Conservation (phyloP, 1,140 invertebrate species). For the Popillia japonica region DNA sequence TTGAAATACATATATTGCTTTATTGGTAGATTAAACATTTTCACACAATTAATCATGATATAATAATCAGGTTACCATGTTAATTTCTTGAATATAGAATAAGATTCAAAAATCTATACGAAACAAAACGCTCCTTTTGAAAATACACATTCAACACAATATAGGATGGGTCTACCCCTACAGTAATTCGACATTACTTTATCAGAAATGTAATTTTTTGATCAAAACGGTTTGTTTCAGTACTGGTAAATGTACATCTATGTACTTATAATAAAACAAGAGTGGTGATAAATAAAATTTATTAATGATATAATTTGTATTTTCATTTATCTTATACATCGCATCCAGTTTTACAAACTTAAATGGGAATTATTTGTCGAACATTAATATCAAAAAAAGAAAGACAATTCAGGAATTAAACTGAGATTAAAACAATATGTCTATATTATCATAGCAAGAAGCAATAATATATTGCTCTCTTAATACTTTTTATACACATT, state of each 20-base stretch:
- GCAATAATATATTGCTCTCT: constrained; percentile 35
- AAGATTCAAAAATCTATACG: too few relatives aligned
- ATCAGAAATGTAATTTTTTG: background rate
- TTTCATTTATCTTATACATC: constrained; percentile 17
- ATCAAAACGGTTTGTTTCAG: too few relatives aligned
- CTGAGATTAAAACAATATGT: background rate
- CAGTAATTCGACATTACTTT: background rate
- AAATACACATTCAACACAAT: too few relatives aligned
- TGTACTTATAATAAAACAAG: background rate
- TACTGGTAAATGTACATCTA: background rate
- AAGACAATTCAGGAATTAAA: background rate
- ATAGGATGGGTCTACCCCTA: background rate
- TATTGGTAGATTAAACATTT: too few relatives aligned
- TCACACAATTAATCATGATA: too few relatives aligned
- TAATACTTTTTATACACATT: constrained; percentile 3
- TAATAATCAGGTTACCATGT: too few relatives aligned
- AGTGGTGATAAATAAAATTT: constrained; percentile 36
- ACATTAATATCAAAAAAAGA: background rate
- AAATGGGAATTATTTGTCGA: background rate
- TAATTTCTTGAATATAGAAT: too few relatives aligned
- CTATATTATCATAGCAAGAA: background rate
- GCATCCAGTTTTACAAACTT: constrained; percentile 18
- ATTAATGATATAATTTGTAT: constrained; percentile 24
- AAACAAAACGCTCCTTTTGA: too few relatives aligned
- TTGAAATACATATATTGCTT: too few relatives aligned